phyloP scores from a whole-genome alignment of 2,797 vertebrate species.

The Argentina silus region DNA sequence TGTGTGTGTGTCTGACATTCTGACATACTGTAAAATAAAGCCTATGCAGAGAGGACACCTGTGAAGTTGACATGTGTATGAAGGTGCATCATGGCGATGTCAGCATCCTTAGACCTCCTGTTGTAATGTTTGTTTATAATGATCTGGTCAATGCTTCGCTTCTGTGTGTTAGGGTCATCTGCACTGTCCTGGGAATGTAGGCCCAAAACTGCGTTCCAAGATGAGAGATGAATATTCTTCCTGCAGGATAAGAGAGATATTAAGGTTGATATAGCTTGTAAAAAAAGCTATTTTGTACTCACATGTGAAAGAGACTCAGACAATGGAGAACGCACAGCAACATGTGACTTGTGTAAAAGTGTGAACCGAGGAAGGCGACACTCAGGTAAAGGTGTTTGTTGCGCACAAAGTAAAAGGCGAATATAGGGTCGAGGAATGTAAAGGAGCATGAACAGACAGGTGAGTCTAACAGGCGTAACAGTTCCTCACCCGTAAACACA shows the following conservation, averaged over 20 bases:
- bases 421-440: neutral
- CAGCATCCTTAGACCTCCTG: constrained; percentile 81
- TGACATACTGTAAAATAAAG: neutral
- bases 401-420: neutral
- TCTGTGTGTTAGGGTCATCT: constrained; percentile 63
- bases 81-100: constrained; percentile 90
- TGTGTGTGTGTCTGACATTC: neutral
- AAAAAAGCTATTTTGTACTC: neutral
- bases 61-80: constrained; percentile 80
- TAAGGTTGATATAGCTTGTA: neutral
- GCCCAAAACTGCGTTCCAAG: constrained; percentile 83
- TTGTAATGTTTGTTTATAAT: constrained; percentile 85
- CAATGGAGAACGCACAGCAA: neutral
- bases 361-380: neutral
- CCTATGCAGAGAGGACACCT: constrained; percentile 63
- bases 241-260: constrained; percentile 65
- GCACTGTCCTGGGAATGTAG: constrained; percentile 74
- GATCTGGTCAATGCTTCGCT: constrained; percentile 76
- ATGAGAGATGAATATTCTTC: constrained; percentile 78
- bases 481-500: constrained; percentile 87
- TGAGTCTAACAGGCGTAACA: neutral
- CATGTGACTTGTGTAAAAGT: neutral
- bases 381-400: neutral
- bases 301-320: neutral
- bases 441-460: neutral